Base-by-base conservation (phyloP, 1,140 invertebrate species). In the Lepidurus packardi region DNA sequence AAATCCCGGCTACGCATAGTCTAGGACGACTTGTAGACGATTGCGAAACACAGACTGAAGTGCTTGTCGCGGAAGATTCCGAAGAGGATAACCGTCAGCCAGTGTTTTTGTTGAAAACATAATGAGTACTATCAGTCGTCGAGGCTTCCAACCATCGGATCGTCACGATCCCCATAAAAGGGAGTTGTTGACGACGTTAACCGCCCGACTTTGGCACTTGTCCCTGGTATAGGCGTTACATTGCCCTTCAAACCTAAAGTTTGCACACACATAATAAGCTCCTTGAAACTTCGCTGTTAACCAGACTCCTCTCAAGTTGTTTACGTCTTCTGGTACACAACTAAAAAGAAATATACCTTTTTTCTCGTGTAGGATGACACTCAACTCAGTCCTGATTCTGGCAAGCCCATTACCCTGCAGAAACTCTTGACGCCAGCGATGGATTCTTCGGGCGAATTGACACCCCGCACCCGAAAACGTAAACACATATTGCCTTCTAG, bases 131-230 rank as follows among this genome's bases (percentile, higher is more conserved):
- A 83, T 89, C 78, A 84, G 84, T 78, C 85, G 86, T 76, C 87
- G 92, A 16, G 92, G 93, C 34, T 93, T 93, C 84, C 92, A 93
- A 82, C 93, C 93, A 1, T 94, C 92, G 0, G 93, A 95, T 84
- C 89, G 91, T 82, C 89, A 90, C 84, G 92, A 95, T 84, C 92
- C 92, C 1, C 85, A 87, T 74, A 94, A 94, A 85, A 90, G 89
- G 83, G 89, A 91, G 81, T 92, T 94, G 85, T 88, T 95, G 76
- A 91, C 91, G 78, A 89, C 90, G 82, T 88, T 95, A 80, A 93
- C 92, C 80, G 88, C 90, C 81, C 90, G 90, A 84, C 89, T 94
- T 83, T 91, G 92, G 83, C 91, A 92, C 87, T 88, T 92, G 86
- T 90, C 90, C 83, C 89, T 91, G 90, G 91, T 92, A 87, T 65